Base-by-base conservation (phyloP, 2,113 vertebrate genomes). In the Alethe diademata region DNA sequence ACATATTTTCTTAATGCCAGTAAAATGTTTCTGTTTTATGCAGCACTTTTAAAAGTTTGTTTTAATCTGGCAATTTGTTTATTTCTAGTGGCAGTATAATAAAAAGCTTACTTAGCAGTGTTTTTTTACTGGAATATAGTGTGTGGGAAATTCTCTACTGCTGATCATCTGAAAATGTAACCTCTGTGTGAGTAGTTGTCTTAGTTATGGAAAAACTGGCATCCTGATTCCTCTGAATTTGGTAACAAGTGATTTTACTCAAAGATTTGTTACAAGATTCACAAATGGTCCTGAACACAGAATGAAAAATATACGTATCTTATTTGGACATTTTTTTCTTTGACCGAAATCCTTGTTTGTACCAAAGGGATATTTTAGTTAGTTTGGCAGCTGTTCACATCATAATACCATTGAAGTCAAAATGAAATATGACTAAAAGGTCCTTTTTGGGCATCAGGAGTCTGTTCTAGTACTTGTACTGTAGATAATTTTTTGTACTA, bases 11-110 rank as follows among this genome's bases (percentile, higher is more conserved):
- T 36, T 89, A 83, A 90, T 78, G 94, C 66, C 7, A 78, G 42
- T 78, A 60, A 67, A 62, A 73, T 5, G 14, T 43, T 94, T 94
- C 90, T 93, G 71, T 94, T 92, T 36, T 84, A 58, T 91, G 66
- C 86, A 92, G 94, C 71, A 93, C 76, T 73, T 97, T 94, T 95
- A 93, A 93, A 82, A 42, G 66, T 96, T 94, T 91, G 78, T 81
- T 95, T 90, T 89, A 84, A 79, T 82, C 42, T 96, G 79, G 92
- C 97, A 93, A 92, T 93, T 88, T 72, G 76, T 88, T 92, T 89
- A 95, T 96, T 97, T 97, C 80, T 93, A 96, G 92, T 95, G 96
- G 96, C 93, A 97, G 95, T 97, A 95, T 96, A 97, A 96, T 95
- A 96, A 98, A 98, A 98, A 97, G 91, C 92, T 91, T 95, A 79